These are phyloP conservation scores for Otis tarda DNA, from an alignment of 2,113 vertebrate species.

Conservation along the genomic window DNA sequence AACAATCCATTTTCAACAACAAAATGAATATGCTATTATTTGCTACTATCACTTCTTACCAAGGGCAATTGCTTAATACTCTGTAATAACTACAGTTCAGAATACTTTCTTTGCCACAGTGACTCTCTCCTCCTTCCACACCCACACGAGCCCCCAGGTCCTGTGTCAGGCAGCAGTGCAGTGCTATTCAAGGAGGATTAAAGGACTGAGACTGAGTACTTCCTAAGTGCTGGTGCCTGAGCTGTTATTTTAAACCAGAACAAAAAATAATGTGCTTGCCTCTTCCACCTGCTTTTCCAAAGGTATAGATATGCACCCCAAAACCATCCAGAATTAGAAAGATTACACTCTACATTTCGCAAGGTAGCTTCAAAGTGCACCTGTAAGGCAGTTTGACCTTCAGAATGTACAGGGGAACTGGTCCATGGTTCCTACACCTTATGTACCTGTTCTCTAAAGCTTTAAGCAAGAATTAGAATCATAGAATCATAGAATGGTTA, in stretches of 20 bases:
- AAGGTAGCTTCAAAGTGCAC: not conserved
- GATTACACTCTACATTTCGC: not conserved
- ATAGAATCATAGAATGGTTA: too few relatives aligned
- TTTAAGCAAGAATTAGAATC: not conserved
- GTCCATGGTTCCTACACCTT: not conserved
- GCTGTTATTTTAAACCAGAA: not conserved
- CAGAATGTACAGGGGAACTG: not conserved
- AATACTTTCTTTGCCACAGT: not conserved
- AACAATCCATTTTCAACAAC: not conserved
- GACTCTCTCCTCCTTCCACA: not conserved
- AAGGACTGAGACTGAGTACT: conserved; percentile 14
- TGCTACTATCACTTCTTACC: not conserved
- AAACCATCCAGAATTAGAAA: not conserved
- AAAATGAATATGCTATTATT: not conserved
- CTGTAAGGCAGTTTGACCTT: not conserved
- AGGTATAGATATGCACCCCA: not conserved
- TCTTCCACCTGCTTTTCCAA: not conserved
- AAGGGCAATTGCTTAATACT: not conserved
- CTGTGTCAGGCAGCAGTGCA: conserved; percentile 12
- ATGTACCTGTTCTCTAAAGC: not conserved
- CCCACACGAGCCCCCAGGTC: not conserved
- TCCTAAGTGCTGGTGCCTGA: conserved; percentile 3
- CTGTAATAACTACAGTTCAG: not conserved
- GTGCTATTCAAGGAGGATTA: conserved; percentile 48
- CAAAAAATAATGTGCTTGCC: not conserved